phyloP scores from a whole-genome alignment of 2,113 vertebrate species.

The Rafetus swinhoei region DNA sequence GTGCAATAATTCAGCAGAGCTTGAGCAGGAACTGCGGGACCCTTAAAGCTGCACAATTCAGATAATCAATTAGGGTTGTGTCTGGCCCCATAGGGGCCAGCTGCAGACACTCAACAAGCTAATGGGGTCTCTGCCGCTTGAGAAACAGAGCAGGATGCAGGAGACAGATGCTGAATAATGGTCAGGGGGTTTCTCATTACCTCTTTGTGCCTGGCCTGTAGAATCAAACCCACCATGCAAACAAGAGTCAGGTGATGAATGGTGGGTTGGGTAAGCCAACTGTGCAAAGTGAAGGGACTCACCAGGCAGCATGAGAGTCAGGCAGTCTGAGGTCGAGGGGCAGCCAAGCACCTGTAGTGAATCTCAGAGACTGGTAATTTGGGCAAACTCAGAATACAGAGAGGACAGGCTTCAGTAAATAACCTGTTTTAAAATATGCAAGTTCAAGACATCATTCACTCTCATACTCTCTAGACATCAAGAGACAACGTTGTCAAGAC shows the following conservation, averaged over 20 bases:
- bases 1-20: conserved; percentile 9
- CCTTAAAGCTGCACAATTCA: not conserved
- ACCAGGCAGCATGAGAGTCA: not conserved
- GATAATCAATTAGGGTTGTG: not conserved
- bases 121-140: not conserved
- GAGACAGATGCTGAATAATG: not conserved
- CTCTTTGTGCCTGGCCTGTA: not conserved
- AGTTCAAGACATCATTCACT: not conserved
- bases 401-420: not conserved
- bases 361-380: not conserved
- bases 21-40: not conserved
- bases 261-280: not conserved
- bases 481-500: not conserved
- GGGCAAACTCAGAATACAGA: not conserved
- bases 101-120: not conserved
- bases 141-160: not conserved
- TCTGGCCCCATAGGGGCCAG: not conserved
- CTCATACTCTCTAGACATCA: not conserved
- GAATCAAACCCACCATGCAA: not conserved
- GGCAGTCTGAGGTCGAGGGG: not conserved
- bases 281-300: fast-evolving
- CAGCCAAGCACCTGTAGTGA: not conserved
- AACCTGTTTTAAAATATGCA: not conserved
- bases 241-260: not conserved
- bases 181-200: not conserved